A percentile compares a stretch with the other conserved stretches of the same genome.
Conservation (phyloP, 2,888 invertebrate genomes). For the Cerastis rubricosa region DNA sequence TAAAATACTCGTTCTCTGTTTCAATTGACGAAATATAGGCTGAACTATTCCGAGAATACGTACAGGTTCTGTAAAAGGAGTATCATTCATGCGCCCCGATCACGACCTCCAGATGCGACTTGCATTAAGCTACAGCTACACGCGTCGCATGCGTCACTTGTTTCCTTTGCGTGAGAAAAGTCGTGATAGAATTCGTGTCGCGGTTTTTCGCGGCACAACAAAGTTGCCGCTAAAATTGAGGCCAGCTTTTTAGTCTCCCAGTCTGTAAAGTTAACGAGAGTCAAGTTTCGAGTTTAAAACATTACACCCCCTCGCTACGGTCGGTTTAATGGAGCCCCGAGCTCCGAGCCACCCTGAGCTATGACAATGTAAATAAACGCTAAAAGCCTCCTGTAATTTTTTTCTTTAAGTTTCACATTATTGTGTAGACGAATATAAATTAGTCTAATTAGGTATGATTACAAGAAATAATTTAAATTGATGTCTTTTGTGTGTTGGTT, state of each 20-base stretch:
- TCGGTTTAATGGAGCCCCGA: conserved; percentile 70
- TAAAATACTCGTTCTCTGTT: not conserved
- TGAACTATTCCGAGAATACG: not conserved
- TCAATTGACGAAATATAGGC: not conserved
- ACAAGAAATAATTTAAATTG: conserved; percentile 32
- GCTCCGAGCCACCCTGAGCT: conserved; percentile 60
- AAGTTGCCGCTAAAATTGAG: conserved; percentile 20
- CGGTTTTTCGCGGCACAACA: not conserved
- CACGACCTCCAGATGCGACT: not conserved
- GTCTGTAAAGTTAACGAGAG: conserved; percentile 58
- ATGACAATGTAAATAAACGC: conserved; percentile 71
- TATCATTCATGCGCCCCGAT: not conserved
- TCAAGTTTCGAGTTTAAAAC: conserved; percentile 73
- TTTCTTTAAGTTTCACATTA: conserved; percentile 66
- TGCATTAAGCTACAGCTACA: not conserved
- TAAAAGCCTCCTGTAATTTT: conserved; percentile 73
- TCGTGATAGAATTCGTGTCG: not conserved
- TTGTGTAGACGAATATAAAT: conserved; percentile 61
- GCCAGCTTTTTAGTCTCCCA: conserved; percentile 56
- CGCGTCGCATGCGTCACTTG: not conserved
- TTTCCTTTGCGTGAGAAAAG: not conserved
- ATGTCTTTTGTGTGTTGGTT: conserved; percentile 1
- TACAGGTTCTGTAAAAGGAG: not conserved
- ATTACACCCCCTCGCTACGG: conserved; percentile 68
- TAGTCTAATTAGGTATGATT: conserved; percentile 54